These are phyloP conservation scores for Hippopotamus amphibius DNA, from an alignment of 2,113 vertebrate genomes.

Conservation along the genomic window DNA sequence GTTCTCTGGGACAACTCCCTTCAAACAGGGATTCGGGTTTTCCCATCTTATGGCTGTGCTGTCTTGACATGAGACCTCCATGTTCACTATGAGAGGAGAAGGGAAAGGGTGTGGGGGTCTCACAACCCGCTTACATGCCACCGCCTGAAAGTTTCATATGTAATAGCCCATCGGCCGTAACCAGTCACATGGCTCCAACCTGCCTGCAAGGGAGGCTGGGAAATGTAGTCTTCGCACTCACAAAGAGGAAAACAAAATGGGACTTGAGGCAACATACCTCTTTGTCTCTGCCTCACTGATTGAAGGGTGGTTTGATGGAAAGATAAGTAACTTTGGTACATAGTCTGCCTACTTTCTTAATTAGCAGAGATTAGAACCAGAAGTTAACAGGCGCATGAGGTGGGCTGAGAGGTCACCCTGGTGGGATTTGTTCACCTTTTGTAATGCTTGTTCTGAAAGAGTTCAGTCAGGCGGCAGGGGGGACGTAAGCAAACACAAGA, in stretches of 20 bases:
- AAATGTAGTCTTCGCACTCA: neutral
- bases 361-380: neutral
- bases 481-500: neutral
- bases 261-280: rapidly evolving
- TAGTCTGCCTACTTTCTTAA: neutral
- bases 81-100: neutral
- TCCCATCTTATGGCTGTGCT: neutral
- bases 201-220: neutral
- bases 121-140: neutral
- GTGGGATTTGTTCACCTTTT: neutral
- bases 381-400: neutral
- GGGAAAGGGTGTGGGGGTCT: neutral
- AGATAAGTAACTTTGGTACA: neutral
- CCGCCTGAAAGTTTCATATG: neutral
- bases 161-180: neutral
- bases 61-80: neutral
- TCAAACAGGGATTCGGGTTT: neutral
- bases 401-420: neutral
- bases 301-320: neutral
- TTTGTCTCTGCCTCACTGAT: neutral
- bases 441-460: neutral
- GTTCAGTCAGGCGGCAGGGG: neutral
- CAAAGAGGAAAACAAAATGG: neutral
- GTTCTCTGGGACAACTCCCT: neutral
- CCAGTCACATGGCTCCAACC: neutral